phyloP scores from a whole-genome alignment of 2,888 invertebrate genomes.

The Hirtodrosophila trivittata region DNA sequence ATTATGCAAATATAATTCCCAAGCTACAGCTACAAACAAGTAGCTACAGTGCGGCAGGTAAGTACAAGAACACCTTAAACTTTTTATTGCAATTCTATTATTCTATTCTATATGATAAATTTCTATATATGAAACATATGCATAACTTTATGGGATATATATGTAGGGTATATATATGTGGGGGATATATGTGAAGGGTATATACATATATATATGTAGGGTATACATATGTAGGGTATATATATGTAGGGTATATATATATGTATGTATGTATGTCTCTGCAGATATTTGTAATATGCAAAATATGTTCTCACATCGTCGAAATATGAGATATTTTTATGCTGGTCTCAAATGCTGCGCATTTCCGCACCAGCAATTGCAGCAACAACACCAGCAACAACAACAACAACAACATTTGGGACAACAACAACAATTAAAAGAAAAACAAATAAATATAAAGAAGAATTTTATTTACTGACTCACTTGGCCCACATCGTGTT shows the following conservation, averaged over 20 bases:
- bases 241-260: not conserved
- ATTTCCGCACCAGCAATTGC: constrained; percentile 18
- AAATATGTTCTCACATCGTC: not conserved
- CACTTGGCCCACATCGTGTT: constrained; percentile 65
- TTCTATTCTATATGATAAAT: too few relatives aligned
- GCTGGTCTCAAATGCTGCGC: constrained; percentile 2
- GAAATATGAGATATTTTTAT: constrained; percentile 7
- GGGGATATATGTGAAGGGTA: too few relatives aligned
- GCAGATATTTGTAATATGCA: constrained; percentile 1
- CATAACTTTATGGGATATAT: too few relatives aligned
- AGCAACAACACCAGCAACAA: not conserved
- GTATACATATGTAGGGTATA: not conserved
- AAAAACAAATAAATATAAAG: not conserved
- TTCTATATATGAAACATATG: too few relatives aligned
- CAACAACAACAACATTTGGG: not conserved
- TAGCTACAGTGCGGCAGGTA: too few relatives aligned
- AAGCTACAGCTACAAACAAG: too few relatives aligned
- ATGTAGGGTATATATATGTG: too few relatives aligned
- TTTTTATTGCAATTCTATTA: too few relatives aligned
- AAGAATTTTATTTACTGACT: constrained; percentile 31
- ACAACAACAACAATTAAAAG: constrained; percentile 2
- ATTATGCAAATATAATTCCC: too few relatives aligned
- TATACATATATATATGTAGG: too few relatives aligned
- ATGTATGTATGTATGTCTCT: not conserved
- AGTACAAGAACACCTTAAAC: too few relatives aligned